A percentile compares a stretch with the other conserved stretches of the same genome.
phyloP scores from a whole-genome alignment of 2,888 invertebrate genomes.

The Automeris io region DNA sequence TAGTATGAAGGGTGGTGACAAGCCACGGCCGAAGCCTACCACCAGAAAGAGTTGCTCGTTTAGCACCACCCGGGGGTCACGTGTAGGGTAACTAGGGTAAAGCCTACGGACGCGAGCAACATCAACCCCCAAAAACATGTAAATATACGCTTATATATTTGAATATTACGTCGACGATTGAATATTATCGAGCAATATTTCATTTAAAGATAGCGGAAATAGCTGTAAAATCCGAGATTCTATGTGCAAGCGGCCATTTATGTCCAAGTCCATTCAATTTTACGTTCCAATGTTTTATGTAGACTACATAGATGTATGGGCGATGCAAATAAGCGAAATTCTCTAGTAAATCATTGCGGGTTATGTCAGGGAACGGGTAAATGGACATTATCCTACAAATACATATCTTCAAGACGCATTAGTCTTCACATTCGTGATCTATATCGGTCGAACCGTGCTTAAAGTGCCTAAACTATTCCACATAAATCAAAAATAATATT shows the following conservation, averaged over 20 bases:
- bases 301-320: conserved; percentile 47
- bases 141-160: conserved; percentile 26
- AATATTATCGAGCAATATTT: conserved; percentile 50
- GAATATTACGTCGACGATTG: conserved; percentile 40
- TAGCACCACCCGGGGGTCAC: too few relatives aligned
- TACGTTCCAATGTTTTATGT: conserved; percentile 53
- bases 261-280: conserved; percentile 59
- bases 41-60: too few relatives aligned
- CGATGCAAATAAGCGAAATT: conserved; percentile 63
- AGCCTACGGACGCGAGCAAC: too few relatives aligned
- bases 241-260: conserved; percentile 49
- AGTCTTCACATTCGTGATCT: conserved; percentile 38
- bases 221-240: conserved; percentile 56
- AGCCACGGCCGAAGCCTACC: too few relatives aligned
- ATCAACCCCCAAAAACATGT: too few relatives aligned
- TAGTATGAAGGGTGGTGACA: too few relatives aligned
- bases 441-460: conserved; percentile 26
- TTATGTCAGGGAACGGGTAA: conserved; percentile 42
- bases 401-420: conserved; percentile 44
- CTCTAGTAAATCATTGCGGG: conserved; percentile 51
- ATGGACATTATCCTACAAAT: conserved; percentile 45
- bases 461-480: conserved; percentile 26
- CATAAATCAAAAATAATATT: conserved; percentile 42
- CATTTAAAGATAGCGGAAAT: conserved; percentile 48
- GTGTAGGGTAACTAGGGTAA: too few relatives aligned